Conservation (phyloP, 2,113 vertebrate species). For the Edolisoma coerulescens region DNA sequence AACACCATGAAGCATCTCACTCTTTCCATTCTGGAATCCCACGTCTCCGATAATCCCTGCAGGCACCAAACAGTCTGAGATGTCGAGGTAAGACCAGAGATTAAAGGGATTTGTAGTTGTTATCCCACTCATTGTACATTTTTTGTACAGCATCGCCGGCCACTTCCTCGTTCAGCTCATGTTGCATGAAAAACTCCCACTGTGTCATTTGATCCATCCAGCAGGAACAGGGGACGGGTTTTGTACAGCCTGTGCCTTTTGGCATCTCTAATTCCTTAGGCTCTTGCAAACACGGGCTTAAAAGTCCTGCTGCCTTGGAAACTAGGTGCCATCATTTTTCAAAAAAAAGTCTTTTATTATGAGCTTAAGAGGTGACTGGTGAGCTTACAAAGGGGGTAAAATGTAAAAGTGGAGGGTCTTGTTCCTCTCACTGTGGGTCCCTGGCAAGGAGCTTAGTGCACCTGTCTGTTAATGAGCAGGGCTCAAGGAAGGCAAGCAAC, state of each 20-base stretch:
- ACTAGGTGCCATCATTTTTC: slow-evolving; percentile 34
- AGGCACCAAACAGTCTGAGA: background rate
- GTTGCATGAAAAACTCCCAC: background rate
- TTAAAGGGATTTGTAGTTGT: slow-evolving; percentile 13
- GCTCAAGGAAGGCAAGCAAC: slow-evolving; percentile 7
- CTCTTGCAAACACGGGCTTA: background rate
- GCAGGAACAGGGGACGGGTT: background rate
- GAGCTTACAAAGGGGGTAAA: background rate
- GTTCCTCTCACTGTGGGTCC: background rate
- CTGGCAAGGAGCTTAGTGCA: slow-evolving; percentile 36
- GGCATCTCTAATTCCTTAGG: background rate
- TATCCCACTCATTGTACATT: background rate
- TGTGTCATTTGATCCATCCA: background rate
- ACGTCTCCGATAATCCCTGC: background rate
- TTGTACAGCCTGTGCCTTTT: background rate
- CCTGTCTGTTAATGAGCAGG: slow-evolving; percentile 12
- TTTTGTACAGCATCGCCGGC: background rate
- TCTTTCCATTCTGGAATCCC: background rate
- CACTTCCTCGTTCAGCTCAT: background rate
- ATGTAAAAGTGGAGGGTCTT: background rate
- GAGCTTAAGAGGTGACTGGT: background rate
- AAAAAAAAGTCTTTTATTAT: background rate
- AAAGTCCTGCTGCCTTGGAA: slow-evolving; percentile 42
- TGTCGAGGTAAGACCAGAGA: background rate
- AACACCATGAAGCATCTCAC: background rate